Evolutionary conservation across 2,888 invertebrate genomes (phyloP), one percentile per base, ranked within the genome.

Genomic region (Actias luna): DNA sequence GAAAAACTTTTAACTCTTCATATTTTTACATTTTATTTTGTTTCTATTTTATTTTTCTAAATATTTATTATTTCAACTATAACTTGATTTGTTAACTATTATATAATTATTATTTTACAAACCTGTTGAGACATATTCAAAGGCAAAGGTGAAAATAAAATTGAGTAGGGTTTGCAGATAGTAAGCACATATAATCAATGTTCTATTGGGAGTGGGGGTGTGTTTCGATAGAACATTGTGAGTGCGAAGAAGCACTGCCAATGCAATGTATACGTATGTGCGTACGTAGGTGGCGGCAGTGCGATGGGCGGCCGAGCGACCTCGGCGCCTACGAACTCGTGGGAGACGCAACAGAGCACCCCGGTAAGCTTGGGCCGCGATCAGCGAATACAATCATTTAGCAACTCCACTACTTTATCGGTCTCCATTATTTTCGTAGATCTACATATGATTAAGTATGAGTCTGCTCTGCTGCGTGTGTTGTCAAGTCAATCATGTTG

Each of bases 381-480:
- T 75, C 80, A 77, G 82, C 83, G 86, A 82, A 72, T 80, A 78
- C 75, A 75, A 83, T 82, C 86, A 86, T 87, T 76, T 84, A 84
- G 80, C 79, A 86, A 87, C 83, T 84, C 83, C 87, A 85, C 85
- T 81, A 80, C 81, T 81, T 83, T 88, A 83, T 87, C 85, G 88
- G 85, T 88, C 90, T 85, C 82, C 87, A 89, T 89, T 89, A 84
- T 84, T 90, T 83, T 85, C 82, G 89, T 92, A 92, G 90, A 88
- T 75, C 78, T 85, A 84, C 80, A 79, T 88, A 79, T 84, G 79
- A 85, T 85, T 85, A 79, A 89, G 89, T 87, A 86, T 88, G 80
- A 87, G 84, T 90, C 89, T 92, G 88, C 88, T 89, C 91, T 87
- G 89, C 90, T 92, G 92, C 91, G 92, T 92, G 88, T 91, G 88